Evolutionary conservation across 2,888 invertebrate genomes (phyloP).

Genomic region (Gisinianus flammeolus): DNA sequence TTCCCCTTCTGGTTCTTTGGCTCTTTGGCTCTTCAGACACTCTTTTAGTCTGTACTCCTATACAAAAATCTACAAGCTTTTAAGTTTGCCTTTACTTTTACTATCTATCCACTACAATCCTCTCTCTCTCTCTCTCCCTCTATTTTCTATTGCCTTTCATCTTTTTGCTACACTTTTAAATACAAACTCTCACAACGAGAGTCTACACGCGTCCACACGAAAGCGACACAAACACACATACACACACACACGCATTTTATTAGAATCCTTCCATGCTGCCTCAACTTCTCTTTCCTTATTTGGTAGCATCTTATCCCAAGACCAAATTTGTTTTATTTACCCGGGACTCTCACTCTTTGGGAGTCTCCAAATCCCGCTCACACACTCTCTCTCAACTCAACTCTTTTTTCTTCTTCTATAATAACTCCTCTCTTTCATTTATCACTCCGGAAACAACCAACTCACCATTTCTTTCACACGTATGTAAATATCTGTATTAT

Average conservation of each 20-base stretch:
- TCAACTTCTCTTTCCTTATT: conserved; percentile 40
- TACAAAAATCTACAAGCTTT: too few relatives aligned
- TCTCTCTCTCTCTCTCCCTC: background rate
- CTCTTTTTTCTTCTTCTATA: background rate
- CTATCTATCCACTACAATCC: background rate
- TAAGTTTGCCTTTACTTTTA: too few relatives aligned
- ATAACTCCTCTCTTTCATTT: too few relatives aligned
- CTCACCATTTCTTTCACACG: too few relatives aligned
- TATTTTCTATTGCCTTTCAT: conserved; percentile 16
- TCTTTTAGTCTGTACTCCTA: background rate
- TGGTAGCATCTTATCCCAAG: conserved; percentile 38
- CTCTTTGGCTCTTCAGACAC: background rate
- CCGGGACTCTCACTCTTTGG: conserved; percentile 18
- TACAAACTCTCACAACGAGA: background rate
- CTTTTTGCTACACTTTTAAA: too few relatives aligned
- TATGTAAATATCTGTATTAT: too few relatives aligned
- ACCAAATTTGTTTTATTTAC: conserved; percentile 20
- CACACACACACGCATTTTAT: background rate
- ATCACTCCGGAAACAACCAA: too few relatives aligned
- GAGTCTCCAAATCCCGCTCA: too few relatives aligned
- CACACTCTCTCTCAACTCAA: background rate
- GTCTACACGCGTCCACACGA: background rate
- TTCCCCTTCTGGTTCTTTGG: background rate
- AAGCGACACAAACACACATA: background rate
- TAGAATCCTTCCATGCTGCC: background rate